Percentiles rank a stretch among this genome's conserved stretches.
These are phyloP conservation scores for Anguilla pacifica DNA, from an alignment of 2,797 vertebrate species.

Conservation along the genomic window DNA sequence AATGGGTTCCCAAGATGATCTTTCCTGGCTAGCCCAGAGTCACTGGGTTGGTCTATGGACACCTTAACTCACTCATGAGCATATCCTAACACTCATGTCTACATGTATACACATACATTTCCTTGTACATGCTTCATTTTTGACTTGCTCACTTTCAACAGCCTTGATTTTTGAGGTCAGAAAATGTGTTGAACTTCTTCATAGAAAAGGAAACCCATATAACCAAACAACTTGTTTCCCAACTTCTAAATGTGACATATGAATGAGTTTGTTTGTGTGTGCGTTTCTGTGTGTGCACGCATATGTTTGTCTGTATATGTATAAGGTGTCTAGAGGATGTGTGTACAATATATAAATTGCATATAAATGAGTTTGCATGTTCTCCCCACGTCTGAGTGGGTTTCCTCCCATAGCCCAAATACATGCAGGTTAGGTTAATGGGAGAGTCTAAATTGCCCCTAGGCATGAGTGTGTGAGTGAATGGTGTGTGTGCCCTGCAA, in stretches of 20 bases:
- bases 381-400: no score
- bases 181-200: not conserved
- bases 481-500: no score
- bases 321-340: not conserved
- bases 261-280: not conserved
- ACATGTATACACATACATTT: not conserved
- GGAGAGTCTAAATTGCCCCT: no score
- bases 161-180: not conserved
- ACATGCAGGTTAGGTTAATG: no score
- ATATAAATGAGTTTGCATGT: no score
- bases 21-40: not conserved
- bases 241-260: not conserved
- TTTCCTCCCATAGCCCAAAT: no score
- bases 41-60: not conserved
- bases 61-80: not conserved
- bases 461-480: no score
- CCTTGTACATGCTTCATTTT: not conserved
- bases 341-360: not conserved
- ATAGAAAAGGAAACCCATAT: not conserved
- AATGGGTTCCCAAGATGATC: not conserved
- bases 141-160: not conserved
- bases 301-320: not conserved
- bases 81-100: not conserved
- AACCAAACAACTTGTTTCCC: not conserved
- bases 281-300: not conserved